phyloP scores from a whole-genome alignment of 2,113 vertebrate species.

The Synchiropus splendidus region DNA sequence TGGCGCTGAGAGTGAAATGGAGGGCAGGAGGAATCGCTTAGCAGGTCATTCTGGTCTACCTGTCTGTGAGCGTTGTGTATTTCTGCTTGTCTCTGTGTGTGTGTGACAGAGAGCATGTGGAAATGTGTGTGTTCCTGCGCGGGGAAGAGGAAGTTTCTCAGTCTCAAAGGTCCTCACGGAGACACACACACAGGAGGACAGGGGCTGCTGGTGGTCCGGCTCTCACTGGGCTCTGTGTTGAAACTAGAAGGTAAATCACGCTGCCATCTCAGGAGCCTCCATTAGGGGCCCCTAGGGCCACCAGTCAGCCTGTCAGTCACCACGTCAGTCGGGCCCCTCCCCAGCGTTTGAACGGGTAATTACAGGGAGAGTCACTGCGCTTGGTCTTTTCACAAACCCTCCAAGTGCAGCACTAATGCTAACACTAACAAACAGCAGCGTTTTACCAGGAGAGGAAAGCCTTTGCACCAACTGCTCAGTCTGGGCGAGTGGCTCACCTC shows the following conservation, averaged over 20 bases:
- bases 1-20: not conserved
- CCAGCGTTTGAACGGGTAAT: slow-evolving; percentile 68
- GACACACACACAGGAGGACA: slow-evolving; percentile 44
- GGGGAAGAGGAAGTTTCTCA: slow-evolving; percentile 35
- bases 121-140: slow-evolving; percentile 25
- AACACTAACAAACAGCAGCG: slow-evolving; percentile 47
- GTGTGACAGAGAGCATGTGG: slow-evolving; percentile 10
- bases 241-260: slow-evolving; percentile 66
- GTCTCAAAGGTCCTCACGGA: slow-evolving; percentile 38
- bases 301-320: slow-evolving; percentile 62
- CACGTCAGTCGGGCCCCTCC: slow-evolving; percentile 54
- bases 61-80: slow-evolving; percentile 38
- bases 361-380: slow-evolving; percentile 72
- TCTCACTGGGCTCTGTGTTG: slow-evolving; percentile 69
- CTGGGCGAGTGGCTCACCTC: too few relatives aligned
- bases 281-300: slow-evolving; percentile 62
- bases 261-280: slow-evolving; percentile 66
- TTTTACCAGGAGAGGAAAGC: slow-evolving; percentile 49
- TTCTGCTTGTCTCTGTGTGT: slow-evolving; percentile 5
- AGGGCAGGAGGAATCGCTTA: not conserved
- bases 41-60: slow-evolving; percentile 45
- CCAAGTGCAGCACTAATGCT: slow-evolving; percentile 50
- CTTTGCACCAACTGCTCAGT: too few relatives aligned
- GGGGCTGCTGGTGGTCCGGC: slow-evolving; percentile 43
- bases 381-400: too few relatives aligned